A percentile compares a stretch with the other conserved stretches of the same genome.
Evolutionary conservation across 2,888 invertebrate species (phyloP).

Genomic region (Marasmarcha lunaedactyla): DNA sequence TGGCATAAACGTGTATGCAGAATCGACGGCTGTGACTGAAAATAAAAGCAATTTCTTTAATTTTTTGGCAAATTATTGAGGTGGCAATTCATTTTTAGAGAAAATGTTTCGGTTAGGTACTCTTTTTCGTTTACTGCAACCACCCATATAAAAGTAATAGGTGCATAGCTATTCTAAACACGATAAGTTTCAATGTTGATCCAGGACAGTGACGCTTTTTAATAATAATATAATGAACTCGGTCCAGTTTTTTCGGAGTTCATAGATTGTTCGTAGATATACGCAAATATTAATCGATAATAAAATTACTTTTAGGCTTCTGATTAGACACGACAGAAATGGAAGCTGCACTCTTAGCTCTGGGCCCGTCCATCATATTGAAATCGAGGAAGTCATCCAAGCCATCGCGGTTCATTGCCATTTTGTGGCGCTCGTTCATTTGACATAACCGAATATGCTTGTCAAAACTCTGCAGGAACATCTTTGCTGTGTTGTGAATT

Average conservation of each 20-base stretch:
- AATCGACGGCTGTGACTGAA: constrained; percentile 45
- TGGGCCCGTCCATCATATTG: constrained; percentile 46
- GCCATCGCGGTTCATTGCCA: constrained; percentile 29
- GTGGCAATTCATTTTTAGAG: too few relatives aligned
- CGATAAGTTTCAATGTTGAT: too few relatives aligned
- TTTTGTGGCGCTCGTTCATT: constrained; percentile 41
- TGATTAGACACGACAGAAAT: constrained; percentile 32
- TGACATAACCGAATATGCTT: constrained; percentile 62
- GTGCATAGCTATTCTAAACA: too few relatives aligned
- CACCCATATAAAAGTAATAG: too few relatives aligned
- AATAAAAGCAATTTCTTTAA: constrained; percentile 12
- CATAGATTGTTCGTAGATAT: too few relatives aligned
- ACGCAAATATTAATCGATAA: too few relatives aligned
- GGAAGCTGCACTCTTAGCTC: constrained; percentile 36
- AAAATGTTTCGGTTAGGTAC: too few relatives aligned
- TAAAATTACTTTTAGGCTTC: constrained; percentile 34
- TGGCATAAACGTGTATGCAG: constrained; percentile 45
- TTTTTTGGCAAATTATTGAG: too few relatives aligned
- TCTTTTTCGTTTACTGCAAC: too few relatives aligned
- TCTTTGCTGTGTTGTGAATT: constrained; percentile 69
- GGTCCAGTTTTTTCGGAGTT: too few relatives aligned
- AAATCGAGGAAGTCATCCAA: constrained; percentile 51
- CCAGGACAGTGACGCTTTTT: too few relatives aligned
- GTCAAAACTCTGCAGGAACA: constrained; percentile 74
- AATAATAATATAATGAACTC: too few relatives aligned